Evolutionary conservation across 2,797 vertebrate species (phyloP).

Genomic region (Miichthys miiuy): DNA sequence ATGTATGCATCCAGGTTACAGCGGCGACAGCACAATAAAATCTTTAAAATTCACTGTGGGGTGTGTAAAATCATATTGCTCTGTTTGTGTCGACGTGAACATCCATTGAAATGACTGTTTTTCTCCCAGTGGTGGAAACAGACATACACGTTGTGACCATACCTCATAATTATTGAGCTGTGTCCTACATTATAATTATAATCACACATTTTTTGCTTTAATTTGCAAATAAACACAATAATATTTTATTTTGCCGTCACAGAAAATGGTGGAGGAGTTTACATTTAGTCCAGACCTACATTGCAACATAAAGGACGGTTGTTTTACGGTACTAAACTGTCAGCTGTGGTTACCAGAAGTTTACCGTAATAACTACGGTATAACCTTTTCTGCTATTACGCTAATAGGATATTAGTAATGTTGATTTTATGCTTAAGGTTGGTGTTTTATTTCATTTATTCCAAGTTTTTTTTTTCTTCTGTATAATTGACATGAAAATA

Average conservation of each 20-base stretch:
- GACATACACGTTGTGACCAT: background rate
- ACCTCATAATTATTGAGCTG: background rate
- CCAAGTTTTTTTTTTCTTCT: too few species aligned
- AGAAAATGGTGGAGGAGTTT: background rate
- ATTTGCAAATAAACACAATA: slow-evolving; percentile 33
- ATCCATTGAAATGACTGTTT: background rate
- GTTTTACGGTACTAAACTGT: too few species aligned
- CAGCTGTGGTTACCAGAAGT: too few species aligned
- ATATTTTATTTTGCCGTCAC: background rate
- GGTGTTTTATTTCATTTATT: too few species aligned
- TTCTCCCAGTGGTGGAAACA: background rate
- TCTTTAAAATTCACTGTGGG: background rate
- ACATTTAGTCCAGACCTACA: background rate
- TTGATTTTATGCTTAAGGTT: too few species aligned
- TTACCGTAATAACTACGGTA: too few species aligned
- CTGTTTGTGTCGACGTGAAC: background rate
- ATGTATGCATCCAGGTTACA: background rate
- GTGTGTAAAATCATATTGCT: background rate
- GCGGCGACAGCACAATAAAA: background rate
- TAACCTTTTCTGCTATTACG: too few species aligned
- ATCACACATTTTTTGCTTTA: slow-evolving; percentile 43
- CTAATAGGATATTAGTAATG: too few species aligned
- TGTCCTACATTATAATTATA: background rate
- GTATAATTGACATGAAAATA: too few species aligned
- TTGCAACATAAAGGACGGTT: too few species aligned